These are phyloP conservation scores for Lagorchestes hirsutus DNA, from an alignment of 2,797 vertebrate genomes.

Conservation along the genomic window DNA sequence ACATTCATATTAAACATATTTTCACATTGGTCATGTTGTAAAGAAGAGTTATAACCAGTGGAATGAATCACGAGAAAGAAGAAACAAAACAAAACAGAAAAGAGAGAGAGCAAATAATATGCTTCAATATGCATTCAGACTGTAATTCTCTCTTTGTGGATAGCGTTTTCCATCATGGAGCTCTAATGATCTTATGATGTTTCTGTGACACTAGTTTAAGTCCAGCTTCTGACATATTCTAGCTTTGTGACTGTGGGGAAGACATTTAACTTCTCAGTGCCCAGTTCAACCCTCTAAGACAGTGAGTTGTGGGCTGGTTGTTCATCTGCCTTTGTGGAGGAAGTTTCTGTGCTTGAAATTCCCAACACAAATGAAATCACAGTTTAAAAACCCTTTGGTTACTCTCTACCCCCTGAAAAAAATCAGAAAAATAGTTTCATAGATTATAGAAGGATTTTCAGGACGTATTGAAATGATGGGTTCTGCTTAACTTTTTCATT, in stretches of 20 bases:
- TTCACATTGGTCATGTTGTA: too few relatives aligned
- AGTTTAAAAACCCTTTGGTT: not conserved
- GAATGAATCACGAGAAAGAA: too few relatives aligned
- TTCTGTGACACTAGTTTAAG: not conserved
- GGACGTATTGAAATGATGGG: conserved; percentile 44
- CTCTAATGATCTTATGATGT: not conserved
- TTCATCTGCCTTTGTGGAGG: not conserved
- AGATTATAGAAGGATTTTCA: conserved; percentile 49
- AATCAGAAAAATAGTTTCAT: conserved; percentile 16
- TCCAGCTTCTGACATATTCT: not conserved
- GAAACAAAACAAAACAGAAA: too few relatives aligned
- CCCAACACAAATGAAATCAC: not conserved
- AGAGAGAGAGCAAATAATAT: too few relatives aligned
- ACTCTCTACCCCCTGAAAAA: not conserved
- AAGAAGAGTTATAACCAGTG: too few relatives aligned
- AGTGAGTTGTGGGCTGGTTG: not conserved
- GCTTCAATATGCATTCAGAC: too few relatives aligned
- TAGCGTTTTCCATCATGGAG: too few relatives aligned
- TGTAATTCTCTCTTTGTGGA: too few relatives aligned
- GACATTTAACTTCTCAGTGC: not conserved
- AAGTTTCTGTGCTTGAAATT: not conserved
- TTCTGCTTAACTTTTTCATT: conserved; percentile 43
- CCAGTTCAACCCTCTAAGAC: not conserved
- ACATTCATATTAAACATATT: too few relatives aligned
- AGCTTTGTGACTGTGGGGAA: too few relatives aligned